Percentiles rank a stretch among this genome's conserved stretches.
phyloP scores from a whole-genome alignment of 1,140 invertebrate genomes.

The Polypedilum vanderplanki region DNA sequence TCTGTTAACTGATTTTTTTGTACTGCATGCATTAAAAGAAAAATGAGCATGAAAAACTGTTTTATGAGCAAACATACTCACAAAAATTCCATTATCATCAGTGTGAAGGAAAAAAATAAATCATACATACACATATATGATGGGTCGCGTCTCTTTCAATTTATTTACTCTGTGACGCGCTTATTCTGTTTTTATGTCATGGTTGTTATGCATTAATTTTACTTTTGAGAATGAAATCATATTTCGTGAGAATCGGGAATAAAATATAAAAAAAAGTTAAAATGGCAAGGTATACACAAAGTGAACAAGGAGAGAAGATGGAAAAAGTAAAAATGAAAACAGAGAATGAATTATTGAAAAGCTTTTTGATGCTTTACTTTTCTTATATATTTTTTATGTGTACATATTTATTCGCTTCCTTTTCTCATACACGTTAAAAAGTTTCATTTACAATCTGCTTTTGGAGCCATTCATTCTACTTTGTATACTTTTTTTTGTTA shows the following conservation, averaged over 20 bases:
- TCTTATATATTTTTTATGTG: too few relatives aligned
- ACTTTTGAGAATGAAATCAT: slow-evolving; percentile 6
- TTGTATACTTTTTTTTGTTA: not conserved
- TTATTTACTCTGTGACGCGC: too few relatives aligned
- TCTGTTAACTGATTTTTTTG: too few relatives aligned
- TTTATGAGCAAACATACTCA: too few relatives aligned
- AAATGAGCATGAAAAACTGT: too few relatives aligned
- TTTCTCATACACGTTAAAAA: not conserved
- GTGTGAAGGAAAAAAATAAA: too few relatives aligned
- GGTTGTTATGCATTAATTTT: slow-evolving; percentile 17
- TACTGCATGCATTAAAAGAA: too few relatives aligned
- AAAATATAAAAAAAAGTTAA: not conserved
- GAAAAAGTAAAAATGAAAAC: not conserved
- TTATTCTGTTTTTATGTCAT: not conserved
- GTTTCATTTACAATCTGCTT: not conserved
- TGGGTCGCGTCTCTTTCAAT: too few relatives aligned
- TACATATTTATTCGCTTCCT: not conserved
- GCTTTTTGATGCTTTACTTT: not conserved
- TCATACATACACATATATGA: too few relatives aligned
- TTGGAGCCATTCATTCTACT: not conserved
- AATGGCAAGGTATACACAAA: not conserved
- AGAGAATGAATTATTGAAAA: slow-evolving; percentile 11
- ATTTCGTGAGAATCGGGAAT: slow-evolving; percentile 25
- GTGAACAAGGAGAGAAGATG: not conserved
- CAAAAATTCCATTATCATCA: too few relatives aligned